Percentiles rank a stretch among this genome's conserved stretches.
Evolutionary conservation across 2,888 invertebrate species (phyloP).

Genomic region (Spodoptera littoralis): DNA sequence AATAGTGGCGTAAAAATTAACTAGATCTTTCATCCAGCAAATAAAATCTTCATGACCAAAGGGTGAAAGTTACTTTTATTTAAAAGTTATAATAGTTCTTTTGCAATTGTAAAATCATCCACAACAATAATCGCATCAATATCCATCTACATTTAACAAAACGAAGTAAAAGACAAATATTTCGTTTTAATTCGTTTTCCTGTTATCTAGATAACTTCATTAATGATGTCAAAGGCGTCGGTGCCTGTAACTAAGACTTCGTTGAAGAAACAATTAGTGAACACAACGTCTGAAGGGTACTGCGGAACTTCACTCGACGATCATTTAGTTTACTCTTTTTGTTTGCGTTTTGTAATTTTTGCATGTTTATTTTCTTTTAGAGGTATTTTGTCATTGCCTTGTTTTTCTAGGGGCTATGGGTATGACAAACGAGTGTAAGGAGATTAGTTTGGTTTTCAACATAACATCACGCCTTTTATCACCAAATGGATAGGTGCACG

Average conservation of each 20-base stretch:
- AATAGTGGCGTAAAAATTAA: too few species aligned
- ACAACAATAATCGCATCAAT: too few species aligned
- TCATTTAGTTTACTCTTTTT: constrained; percentile 18
- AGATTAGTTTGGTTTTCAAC: too few species aligned
- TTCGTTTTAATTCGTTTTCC: constrained; percentile 19
- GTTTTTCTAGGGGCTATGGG: too few species aligned
- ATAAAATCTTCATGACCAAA: too few species aligned
- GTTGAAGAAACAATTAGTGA: constrained; percentile 40
- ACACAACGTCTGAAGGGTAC: constrained; percentile 35
- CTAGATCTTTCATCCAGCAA: too few species aligned
- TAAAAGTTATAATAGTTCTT: too few species aligned
- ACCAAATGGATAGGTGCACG: too few species aligned
- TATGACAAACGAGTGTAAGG: too few species aligned
- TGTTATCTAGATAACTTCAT: constrained; percentile 34
- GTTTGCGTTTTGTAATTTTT: constrained; percentile 33
- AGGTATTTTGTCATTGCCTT: background rate
- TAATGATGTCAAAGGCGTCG: constrained; percentile 38
- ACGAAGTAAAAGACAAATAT: constrained; percentile 27
- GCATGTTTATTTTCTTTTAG: constrained; percentile 11
- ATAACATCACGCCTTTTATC: too few species aligned
- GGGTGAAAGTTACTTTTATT: too few species aligned
- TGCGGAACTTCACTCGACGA: constrained; percentile 29
- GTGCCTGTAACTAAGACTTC: constrained; percentile 35
- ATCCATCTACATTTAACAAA: background rate
- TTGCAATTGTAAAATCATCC: too few species aligned